Evolutionary conservation across 2,888 invertebrate species (phyloP).

Genomic region (Temnothorax ravouxi): DNA sequence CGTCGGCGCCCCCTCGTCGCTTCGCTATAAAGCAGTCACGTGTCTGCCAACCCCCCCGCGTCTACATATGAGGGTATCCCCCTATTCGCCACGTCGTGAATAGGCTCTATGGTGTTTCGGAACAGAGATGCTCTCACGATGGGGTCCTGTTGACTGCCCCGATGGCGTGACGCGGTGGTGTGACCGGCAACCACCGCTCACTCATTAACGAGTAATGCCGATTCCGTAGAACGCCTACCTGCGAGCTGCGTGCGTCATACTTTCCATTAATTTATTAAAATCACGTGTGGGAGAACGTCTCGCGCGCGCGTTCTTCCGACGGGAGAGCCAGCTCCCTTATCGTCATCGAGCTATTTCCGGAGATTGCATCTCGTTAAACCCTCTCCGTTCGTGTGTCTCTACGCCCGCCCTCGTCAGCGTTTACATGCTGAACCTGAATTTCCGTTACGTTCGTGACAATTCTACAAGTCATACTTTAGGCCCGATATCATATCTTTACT

Average conservation of each 20-base stretch:
- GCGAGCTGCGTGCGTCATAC: conserved; percentile 56
- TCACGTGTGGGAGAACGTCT: conserved; percentile 61
- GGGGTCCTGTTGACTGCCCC: conserved; percentile 75
- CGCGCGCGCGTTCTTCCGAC: not conserved
- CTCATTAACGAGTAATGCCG: conserved; percentile 80
- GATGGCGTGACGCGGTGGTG: conserved; percentile 80
- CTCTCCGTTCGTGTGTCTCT: conserved; percentile 8
- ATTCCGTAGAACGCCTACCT: conserved; percentile 72
- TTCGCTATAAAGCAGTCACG: conserved; percentile 83
- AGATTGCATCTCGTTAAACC: conserved; percentile 47
- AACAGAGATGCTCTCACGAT: conserved; percentile 83
- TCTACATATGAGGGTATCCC: conserved; percentile 75
- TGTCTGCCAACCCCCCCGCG: conserved; percentile 73
- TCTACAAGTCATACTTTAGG: conserved; percentile 16
- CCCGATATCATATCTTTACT: not conserved
- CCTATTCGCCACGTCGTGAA: conserved; percentile 66
- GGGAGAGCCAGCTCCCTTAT: conserved; percentile 33
- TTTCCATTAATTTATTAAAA: conserved; percentile 68
- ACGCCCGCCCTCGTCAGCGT: conserved; percentile 15
- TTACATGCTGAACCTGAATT: conserved; percentile 17
- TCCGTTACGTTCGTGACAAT: conserved; percentile 6
- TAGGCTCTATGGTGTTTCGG: conserved; percentile 79
- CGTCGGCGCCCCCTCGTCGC: conserved; percentile 67
- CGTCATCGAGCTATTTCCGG: conserved; percentile 48
- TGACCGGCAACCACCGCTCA: conserved; percentile 77